Evolutionary conservation across 2,888 invertebrate species (phyloP).

Genomic region (Toxonevra muliebris): DNA sequence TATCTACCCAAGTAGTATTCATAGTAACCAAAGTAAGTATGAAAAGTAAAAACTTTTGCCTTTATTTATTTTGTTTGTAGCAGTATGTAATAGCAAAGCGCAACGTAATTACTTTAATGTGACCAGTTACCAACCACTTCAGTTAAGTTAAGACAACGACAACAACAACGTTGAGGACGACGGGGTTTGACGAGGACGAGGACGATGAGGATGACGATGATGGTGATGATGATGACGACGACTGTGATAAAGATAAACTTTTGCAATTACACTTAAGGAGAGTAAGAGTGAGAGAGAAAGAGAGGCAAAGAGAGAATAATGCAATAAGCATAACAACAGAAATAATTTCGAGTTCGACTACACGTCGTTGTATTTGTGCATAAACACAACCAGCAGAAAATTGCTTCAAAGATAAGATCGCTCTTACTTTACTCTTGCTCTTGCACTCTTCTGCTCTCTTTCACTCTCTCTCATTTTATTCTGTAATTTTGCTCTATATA

Average conservation of each 20-base stretch:
- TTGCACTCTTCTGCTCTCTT: too few relatives aligned
- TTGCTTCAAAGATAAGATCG: slow-evolving; percentile 22
- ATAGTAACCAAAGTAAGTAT: too few relatives aligned
- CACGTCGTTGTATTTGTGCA: too few relatives aligned
- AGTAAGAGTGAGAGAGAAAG: background rate
- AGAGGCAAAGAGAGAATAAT: too few relatives aligned
- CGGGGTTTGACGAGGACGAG: background rate
- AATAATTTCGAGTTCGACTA: too few relatives aligned
- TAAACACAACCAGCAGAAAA: slow-evolving; percentile 4
- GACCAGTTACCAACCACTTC: slow-evolving; percentile 28
- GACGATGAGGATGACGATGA: background rate
- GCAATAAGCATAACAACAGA: too few relatives aligned
- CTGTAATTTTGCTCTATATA: too few relatives aligned
- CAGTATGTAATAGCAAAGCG: background rate
- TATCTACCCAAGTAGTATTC: too few relatives aligned
- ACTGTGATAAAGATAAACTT: slow-evolving; percentile 21
- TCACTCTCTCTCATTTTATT: too few relatives aligned
- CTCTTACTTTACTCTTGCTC: background rate
- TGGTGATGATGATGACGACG: slow-evolving; percentile 10
- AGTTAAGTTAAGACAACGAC: slow-evolving; percentile 1
- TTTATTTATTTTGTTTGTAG: slow-evolving; percentile 11
- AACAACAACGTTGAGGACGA: background rate
- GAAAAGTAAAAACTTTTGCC: background rate
- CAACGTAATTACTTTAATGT: slow-evolving; percentile 31
- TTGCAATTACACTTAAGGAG: slow-evolving; percentile 29